Base-by-base conservation (phyloP, 2,888 invertebrate species). In the Cataglyphis cursor region DNA sequence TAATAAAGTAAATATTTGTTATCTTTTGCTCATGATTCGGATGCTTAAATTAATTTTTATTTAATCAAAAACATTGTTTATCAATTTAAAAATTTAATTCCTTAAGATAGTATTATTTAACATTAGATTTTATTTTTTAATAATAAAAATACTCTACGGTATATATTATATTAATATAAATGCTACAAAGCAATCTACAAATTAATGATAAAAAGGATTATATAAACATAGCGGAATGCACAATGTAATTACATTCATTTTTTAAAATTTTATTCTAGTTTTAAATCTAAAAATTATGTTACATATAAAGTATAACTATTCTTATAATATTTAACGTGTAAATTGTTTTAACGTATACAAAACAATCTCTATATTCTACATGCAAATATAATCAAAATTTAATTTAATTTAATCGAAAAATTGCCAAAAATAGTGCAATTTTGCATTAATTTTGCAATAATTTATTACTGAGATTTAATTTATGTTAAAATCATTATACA, bases 121-220 rank as follows among this genome's bases (percentile, higher is more conserved):
- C 6, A 18, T 48, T 48, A 18, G 48, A 48, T 48, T 48, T 48
- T 48, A 48, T n/a, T 6, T 48, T 18, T 6, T 48, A 18, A 48
- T 41, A 44, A 44, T 9, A 44, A 73, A 74, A 74, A 10, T 18
- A 44, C 28, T 44, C 3, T 5, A 5, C 10, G 18, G 0, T 12
- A 8, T 31, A 1, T 31, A 38, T 10, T 10, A 9, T 38, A 9
- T 38, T 38, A 38, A 8, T 38, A 35, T 38, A 38, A 61, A 44
- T 28, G 31, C 21, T 5, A 15, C 44, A 6, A 8, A 62, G 18
- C 18, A 48, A 62, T 64, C 21, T 24, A 28, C 12, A 35, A 75
- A 75, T 75, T 65, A 75, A 65, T 24, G 1, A 75, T 24, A 75
- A 75, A 65, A 24, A 65, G 38, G 24, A 65, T 75, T 18, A 35